Evolutionary conservation across 2,113 vertebrate species (phyloP), one percentile per base, ranked within the genome.

Genomic region (Delphinapterus leucas): DNA sequence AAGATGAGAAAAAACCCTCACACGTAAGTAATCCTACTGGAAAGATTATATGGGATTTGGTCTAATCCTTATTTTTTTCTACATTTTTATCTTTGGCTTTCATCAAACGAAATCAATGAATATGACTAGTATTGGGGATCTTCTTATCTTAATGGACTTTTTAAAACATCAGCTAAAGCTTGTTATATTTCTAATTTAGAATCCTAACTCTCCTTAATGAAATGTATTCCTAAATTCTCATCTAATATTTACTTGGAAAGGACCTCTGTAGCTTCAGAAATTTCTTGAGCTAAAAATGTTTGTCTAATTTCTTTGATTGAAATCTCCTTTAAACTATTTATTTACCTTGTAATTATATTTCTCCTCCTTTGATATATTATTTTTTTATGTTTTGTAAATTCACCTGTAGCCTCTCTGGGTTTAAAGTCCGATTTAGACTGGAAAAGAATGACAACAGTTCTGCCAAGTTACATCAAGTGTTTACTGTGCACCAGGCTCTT

Each of bases 21-120:
- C 73, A 93, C 41, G 6, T 98, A 98, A 97, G 97, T 98, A 98
- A 98, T 92, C 14, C 38, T 97, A 85, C 94, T 63, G 92, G 94
- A 96, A 96, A 98, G 94, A 97, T 97, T 97, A 95, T 93, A 81
- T 84, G 90, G 90, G 76, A 97, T 95, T 95, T 85, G 53, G 93
- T 88, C 38, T 98, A 98, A 97, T 98, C 71, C 83, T 97, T 97
- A 89, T 95, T 98, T 98, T 97, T 97, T 97, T 74, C 97, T 65
- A 77, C 94, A 97, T 98, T 98, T 98, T 98, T 98, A 98, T 97
- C 96, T 98, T 97, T 88, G 70, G 83, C 77, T 98, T 97, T 92
- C 97, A 83, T 87, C 92, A 98, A 89, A 96, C 63, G 94, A 98
- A 98, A 95, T 85, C 60, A 98, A 98, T 97, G 94, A 96, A 84